These are phyloP conservation scores for Drosophila emarginata DNA, from an alignment of 2,888 invertebrate species.

Conservation along the genomic window DNA sequence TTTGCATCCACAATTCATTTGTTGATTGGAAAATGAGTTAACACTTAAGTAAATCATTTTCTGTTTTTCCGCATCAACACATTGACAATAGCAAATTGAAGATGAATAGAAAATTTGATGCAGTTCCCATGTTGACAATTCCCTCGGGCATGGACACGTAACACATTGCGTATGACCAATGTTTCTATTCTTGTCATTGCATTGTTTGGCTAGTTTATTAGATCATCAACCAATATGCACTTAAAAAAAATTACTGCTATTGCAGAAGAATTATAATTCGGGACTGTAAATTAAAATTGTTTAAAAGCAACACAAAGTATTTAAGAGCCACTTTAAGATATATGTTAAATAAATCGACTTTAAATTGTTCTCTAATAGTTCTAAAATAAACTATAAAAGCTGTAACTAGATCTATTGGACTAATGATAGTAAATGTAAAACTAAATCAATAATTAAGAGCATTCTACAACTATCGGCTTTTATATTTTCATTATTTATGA, in stretches of 20 bases:
- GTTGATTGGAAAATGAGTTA: constrained; percentile 66
- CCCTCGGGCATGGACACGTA: constrained; percentile 52
- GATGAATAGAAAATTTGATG: background rate
- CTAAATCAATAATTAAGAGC: too few species aligned
- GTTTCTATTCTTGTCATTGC: background rate
- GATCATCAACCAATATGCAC: constrained; percentile 7
- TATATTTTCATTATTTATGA: too few species aligned
- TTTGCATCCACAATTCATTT: constrained; percentile 38
- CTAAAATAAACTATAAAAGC: too few species aligned
- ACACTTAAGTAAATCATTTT: constrained; percentile 72
- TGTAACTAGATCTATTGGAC: too few species aligned
- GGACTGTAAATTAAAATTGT: too few species aligned
- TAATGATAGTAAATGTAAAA: too few species aligned
- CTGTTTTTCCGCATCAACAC: constrained; percentile 30
- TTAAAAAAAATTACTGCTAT: background rate
- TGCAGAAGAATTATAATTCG: background rate
- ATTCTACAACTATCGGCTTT: too few species aligned
- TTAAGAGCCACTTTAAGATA: too few species aligned
- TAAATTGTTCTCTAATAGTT: too few species aligned
- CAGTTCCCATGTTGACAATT: background rate
- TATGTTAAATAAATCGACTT: too few species aligned
- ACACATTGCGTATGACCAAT: constrained; percentile 64
- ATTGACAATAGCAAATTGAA: constrained; percentile 31
- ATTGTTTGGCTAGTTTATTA: constrained; percentile 11
- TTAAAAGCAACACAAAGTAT: too few species aligned